These are phyloP conservation scores for Sinocyclocheilus grahami DNA, from an alignment of 2,113 vertebrate species.

Conservation along the genomic window DNA sequence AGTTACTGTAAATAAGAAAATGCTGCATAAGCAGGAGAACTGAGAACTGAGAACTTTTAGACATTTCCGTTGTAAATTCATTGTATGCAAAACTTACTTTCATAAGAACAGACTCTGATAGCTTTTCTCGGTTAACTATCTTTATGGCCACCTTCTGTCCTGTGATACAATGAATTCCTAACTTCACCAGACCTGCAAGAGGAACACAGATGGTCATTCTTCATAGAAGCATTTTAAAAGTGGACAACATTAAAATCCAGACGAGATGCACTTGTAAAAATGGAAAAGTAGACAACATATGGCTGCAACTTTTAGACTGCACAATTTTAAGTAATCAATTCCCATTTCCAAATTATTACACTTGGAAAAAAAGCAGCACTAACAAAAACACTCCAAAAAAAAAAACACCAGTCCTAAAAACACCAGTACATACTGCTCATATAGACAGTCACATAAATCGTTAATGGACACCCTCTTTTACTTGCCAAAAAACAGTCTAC, in stretches of 20 bases:
- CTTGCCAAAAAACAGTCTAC: neutral
- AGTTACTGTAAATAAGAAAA: neutral
- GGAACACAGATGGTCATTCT: neutral
- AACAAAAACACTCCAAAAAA: neutral
- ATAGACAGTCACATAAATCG: neutral
- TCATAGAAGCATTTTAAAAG: neutral
- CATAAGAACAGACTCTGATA: slow-evolving; percentile 83
- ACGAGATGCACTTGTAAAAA: neutral
- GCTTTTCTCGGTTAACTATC: slow-evolving; percentile 84
- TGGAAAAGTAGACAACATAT: neutral
- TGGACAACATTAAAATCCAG: neutral
- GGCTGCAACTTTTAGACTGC: neutral
- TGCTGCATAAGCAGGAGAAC: neutral
- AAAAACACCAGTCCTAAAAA: neutral
- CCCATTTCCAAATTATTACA: neutral
- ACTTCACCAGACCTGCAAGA: slow-evolving; percentile 79
- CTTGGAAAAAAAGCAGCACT: too few species aligned
- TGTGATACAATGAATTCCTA: slow-evolving; percentile 83
- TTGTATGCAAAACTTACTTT: slow-evolving; percentile 70
- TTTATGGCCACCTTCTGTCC: slow-evolving; percentile 85
- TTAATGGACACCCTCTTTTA: too few species aligned
- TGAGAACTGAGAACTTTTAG: neutral
- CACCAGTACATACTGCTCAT: neutral
- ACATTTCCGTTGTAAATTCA: neutral
- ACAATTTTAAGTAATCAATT: neutral